These are phyloP conservation scores for Flexamia atlantica DNA, from an alignment of 2,888 invertebrate species.

Conservation along the genomic window DNA sequence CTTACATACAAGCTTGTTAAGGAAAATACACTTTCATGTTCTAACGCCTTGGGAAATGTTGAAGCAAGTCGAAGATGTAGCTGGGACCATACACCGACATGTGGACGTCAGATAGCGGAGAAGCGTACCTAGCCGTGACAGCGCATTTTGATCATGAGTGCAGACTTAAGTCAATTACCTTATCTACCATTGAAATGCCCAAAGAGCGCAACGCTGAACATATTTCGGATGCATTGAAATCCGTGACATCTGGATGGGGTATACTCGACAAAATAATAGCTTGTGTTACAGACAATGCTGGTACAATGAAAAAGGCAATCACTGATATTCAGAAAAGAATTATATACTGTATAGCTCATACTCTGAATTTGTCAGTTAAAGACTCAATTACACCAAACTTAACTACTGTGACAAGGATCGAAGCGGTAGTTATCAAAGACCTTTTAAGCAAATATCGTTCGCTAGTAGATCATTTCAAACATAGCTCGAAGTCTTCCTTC, in stretches of 20 bases:
- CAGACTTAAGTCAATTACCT: neutral
- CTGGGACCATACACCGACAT: conserved; percentile 7
- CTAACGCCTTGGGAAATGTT: conserved; percentile 33
- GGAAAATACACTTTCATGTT: neutral
- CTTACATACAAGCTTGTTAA: neutral
- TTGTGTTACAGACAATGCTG: conserved; percentile 6
- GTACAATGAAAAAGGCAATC: neutral
- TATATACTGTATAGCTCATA: conserved; percentile 20
- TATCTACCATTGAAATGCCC: neutral
- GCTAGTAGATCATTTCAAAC: conserved; percentile 31
- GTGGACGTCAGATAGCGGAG: conserved; percentile 28
- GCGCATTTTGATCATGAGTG: neutral
- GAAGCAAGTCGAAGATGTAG: conserved; percentile 4
- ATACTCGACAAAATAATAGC: conserved; percentile 5
- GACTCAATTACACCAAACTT: neutral
- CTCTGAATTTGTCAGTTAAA: conserved; percentile 18
- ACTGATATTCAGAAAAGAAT: neutral
- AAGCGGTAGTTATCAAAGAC: neutral
- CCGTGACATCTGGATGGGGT: neutral
- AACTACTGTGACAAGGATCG: neutral
- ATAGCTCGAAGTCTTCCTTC: conserved; percentile 14
- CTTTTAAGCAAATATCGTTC: neutral
- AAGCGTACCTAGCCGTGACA: neutral
- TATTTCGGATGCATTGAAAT: neutral
- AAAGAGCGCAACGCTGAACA: conserved; percentile 1